Base-by-base conservation (phyloP, 64 coral and sea anemone genomes). In the Dendronephthya gigantea region DNA sequence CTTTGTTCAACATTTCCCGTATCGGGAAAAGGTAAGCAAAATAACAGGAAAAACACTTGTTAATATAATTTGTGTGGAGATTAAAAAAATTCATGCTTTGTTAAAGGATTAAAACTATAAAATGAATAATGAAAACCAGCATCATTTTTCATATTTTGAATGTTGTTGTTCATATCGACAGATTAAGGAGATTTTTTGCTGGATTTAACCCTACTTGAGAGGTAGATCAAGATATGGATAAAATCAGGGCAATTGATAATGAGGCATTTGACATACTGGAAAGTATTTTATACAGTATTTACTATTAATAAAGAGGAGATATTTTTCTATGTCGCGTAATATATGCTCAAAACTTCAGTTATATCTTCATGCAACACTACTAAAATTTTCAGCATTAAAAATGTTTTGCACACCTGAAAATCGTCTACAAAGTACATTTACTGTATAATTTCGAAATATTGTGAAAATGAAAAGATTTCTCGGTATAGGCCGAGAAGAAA, bases 191-290 rank as follows among this genome's bases (percentile, higher is more conserved):
- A 74, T 1, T 17, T 28, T 74, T 74, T 11, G 25, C 68, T 0
- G 68, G 32, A 27, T n/a, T 35, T 35, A 30, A 27, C 68, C 32
- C 11, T 28, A 74, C 68, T 74, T 74, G 32, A 35, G 30, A 35
- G n/a, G 30, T 25, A 8, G 32, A 11, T 25, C 0, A 27, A 27
- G 11, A 35, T 74, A 74, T 74, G 68, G 68, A 74, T 35, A 74
- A 74, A 74, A 74, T 74, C 68, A 74, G 68, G 68, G 68, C 22
- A 25, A 2, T 74, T 74, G 68, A 74, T 28, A 74, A 74, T 25
- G 68, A 74, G 13, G 68, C 68, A 74, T 74, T 74, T 74, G 68
- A 74, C 68, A 74, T 27, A 27, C 30, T 74, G 68, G 68, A 74
- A 74, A 28, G 68, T 74, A 74, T 27, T n/a, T n/a, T n/a, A n/a